Percentiles rank a stretch among this genome's conserved stretches.
Conservation (phyloP, 2,888 invertebrate species). For the Dorcus parallelipipedus region DNA sequence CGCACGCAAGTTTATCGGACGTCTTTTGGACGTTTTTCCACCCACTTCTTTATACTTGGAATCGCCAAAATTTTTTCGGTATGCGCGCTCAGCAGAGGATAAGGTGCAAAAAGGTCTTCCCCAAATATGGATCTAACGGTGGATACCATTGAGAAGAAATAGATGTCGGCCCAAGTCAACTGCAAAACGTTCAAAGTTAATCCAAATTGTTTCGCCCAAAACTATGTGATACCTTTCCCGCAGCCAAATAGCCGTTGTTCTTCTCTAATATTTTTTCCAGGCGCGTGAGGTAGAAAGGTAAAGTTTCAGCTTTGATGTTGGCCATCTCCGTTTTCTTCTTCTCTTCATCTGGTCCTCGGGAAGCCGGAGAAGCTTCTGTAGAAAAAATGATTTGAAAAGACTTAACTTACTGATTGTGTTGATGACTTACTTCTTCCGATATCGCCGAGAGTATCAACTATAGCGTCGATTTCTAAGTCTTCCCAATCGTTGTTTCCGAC, state of each 20-base stretch:
- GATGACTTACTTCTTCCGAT: too few relatives aligned
- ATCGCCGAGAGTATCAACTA: too few relatives aligned
- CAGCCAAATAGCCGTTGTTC: slow-evolving; percentile 58
- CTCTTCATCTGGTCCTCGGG: too few relatives aligned
- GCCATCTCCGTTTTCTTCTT: too few relatives aligned
- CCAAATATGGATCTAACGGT: slow-evolving; percentile 57
- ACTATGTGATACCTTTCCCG: slow-evolving; percentile 33
- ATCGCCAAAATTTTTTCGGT: slow-evolving; percentile 53
- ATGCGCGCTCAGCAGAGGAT: slow-evolving; percentile 54
- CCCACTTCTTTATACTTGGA: slow-evolving; percentile 62
- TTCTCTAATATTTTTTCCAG: slow-evolving; percentile 56
- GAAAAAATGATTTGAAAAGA: too few relatives aligned
- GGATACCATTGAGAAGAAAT: slow-evolving; percentile 57
- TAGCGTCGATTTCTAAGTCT: too few relatives aligned
- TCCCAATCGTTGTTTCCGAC: too few relatives aligned
- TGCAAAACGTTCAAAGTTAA: slow-evolving; percentile 13
- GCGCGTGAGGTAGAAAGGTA: slow-evolving; percentile 57
- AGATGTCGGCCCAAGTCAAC: slow-evolving; percentile 65
- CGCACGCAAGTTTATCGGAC: too few relatives aligned
- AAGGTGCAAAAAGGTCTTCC: slow-evolving; percentile 55
- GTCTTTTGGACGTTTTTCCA: slow-evolving; percentile 38
- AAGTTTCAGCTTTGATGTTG: slow-evolving; percentile 37
- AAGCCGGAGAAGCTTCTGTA: too few relatives aligned
- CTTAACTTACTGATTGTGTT: too few relatives aligned
- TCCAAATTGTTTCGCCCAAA: not conserved